Base-by-base conservation (phyloP, 1,140 invertebrate species). In the Heterodera carotae region DNA sequence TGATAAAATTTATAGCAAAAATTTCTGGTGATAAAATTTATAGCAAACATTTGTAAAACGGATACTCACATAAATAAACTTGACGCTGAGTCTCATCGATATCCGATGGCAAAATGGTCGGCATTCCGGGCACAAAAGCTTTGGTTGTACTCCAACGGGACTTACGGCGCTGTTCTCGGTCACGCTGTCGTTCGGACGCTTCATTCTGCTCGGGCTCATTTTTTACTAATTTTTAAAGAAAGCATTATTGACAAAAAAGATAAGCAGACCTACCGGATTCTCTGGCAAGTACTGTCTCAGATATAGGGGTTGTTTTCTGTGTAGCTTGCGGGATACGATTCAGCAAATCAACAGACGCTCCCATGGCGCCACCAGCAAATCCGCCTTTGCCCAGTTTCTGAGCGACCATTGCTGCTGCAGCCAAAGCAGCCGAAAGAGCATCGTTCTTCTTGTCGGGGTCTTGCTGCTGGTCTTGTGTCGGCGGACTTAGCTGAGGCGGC, bases 111-210 rank as follows among this genome's bases (percentile, higher is more conserved):
- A 87, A 77, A 56, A 87, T 88, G 1, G 85, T 87, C 4, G 86
- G 86, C 85, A 87, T 87, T 53, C 85, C 85, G 2, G 85, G 85
- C n/a, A 87, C 86, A 71, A 87, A 87, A 36, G 83, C 69, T 71
- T 87, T 87, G 1, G 80, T 83, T 18, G 75, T 82, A 27, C 84
- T 86, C 85, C 85, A 87, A 27, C 85, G 78, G 12, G 86, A 88
- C 64, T 81, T 81, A 31, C 78, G 66, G 4, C 71, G 70, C 48
- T 67, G 53, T 34, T 82, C 73, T 43, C 48, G 62, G 36, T 80
- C 18, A 18, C 67, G 27, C 18, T 36, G 68, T 12, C 25, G 48
- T 33, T 69, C 74, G 10, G 73, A n/a, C 34, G 33, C 29, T 22
- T 43, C 39, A 43, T 15, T 56, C 22, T 56, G 48, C 18, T n/a